Evolutionary conservation across 2,113 vertebrate genomes (phyloP).

Genomic region (Corythornis cristatus): DNA sequence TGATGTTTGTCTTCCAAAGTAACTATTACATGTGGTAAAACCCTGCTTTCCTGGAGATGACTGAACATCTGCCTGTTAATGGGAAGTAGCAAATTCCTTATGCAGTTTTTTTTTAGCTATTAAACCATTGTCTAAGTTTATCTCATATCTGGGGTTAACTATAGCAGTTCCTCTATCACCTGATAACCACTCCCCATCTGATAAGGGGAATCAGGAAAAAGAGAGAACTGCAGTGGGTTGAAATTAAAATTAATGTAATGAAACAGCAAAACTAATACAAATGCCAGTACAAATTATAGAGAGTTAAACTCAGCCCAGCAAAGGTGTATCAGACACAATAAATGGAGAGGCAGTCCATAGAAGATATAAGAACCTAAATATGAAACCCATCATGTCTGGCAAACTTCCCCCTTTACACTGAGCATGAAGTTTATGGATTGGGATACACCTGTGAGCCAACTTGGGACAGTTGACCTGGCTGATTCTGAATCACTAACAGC

Average conservation of each 20-base stretch:
- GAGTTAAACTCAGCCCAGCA: not conserved
- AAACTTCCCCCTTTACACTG: not conserved
- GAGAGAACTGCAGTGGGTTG: not conserved
- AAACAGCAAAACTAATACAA: not conserved
- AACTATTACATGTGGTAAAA: fast-evolving
- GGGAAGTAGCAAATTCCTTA: too few species aligned
- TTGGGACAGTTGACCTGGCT: not conserved
- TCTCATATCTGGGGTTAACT: too few species aligned
- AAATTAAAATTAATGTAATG: not conserved
- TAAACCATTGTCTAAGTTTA: too few species aligned
- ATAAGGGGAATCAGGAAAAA: not conserved
- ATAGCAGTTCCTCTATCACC: not conserved
- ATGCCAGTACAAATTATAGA: not conserved
- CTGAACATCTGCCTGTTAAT: not conserved
- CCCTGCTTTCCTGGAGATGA: not conserved
- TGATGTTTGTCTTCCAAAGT: not conserved
- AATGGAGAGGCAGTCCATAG: not conserved
- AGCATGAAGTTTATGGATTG: not conserved
- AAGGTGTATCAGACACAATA: not conserved
- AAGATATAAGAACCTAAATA: not conserved
- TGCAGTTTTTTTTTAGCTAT: too few species aligned
- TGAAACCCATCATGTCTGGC: not conserved
- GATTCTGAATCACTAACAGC: not conserved
- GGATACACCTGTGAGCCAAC: not conserved
- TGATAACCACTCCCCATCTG: not conserved